Conservation (phyloP, 2,888 invertebrate species). For the Stegana nigrithorax region DNA sequence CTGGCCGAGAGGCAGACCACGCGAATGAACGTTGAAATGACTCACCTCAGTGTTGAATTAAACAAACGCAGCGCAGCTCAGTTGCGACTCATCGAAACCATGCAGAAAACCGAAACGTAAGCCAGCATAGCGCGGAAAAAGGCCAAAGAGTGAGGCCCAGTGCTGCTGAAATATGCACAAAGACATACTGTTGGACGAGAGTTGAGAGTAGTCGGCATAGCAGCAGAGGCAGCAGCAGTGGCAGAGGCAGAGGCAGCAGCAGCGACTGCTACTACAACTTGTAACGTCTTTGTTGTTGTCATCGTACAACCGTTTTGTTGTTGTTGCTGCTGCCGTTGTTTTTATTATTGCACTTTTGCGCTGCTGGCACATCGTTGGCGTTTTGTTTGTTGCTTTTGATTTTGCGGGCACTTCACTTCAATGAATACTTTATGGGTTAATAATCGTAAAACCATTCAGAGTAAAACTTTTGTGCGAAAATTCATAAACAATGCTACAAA, state of each 20-base stretch:
- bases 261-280: slow-evolving; percentile 49
- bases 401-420: slow-evolving; percentile 53
- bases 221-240: background rate
- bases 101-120: background rate
- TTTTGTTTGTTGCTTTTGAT: slow-evolving; percentile 6
- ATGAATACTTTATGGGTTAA: slow-evolving; percentile 65
- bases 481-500: slow-evolving; percentile 54
- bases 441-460: slow-evolving; percentile 64
- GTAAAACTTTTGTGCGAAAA: slow-evolving; percentile 56
- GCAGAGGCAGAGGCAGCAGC: background rate
- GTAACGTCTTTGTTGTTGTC: slow-evolving; percentile 51
- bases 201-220: slow-evolving; percentile 17
- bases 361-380: slow-evolving; percentile 31
- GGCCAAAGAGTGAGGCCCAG: background rate
- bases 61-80: too few relatives aligned
- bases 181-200: slow-evolving; percentile 18
- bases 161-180: slow-evolving; percentile 16
- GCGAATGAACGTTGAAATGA: slow-evolving; percentile 32
- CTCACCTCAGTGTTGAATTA: slow-evolving; percentile 27
- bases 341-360: slow-evolving; percentile 62
- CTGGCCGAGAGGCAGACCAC: background rate
- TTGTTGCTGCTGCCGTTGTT: slow-evolving; percentile 32
- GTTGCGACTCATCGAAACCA: too few relatives aligned
- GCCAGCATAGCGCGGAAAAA: too few relatives aligned
- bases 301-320: slow-evolving; percentile 20